A percentile compares a stretch with the other conserved stretches of the same genome.
These are phyloP conservation scores for Nicator chloris DNA, from an alignment of 2,113 vertebrate species.

Conservation along the genomic window DNA sequence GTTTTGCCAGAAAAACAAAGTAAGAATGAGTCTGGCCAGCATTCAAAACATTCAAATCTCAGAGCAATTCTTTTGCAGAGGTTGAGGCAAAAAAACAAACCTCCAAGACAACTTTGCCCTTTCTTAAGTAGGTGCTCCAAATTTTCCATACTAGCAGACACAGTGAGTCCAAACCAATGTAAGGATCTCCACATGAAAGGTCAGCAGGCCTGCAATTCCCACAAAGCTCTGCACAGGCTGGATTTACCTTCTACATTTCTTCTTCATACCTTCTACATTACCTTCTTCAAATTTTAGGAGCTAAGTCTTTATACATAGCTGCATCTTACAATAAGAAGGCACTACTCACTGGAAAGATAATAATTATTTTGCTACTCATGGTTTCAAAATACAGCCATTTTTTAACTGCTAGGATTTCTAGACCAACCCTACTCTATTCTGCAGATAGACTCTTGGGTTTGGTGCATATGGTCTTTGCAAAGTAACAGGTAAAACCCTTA, in stretches of 20 bases:
- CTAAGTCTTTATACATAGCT: not conserved
- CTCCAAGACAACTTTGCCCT: not conserved
- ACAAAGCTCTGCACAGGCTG: not conserved
- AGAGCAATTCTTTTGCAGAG: not conserved
- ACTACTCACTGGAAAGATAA: not conserved
- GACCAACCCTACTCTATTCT: not conserved
- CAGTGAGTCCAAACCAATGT: not conserved
- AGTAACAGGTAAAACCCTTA: not conserved
- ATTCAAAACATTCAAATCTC: not conserved
- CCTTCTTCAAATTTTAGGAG: not conserved
- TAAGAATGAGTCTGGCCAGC: not conserved
- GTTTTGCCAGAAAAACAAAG: not conserved
- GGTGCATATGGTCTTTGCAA: not conserved
- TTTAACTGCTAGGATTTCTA: not conserved
- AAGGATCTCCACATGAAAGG: not conserved
- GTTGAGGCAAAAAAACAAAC: not conserved
- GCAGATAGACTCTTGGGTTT: not conserved
- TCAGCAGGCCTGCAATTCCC: not conserved
- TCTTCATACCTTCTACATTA: not conserved
- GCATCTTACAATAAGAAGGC: not conserved
- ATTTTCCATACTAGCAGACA: not conserved
- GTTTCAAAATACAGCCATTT: not conserved
- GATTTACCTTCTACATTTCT: not conserved
- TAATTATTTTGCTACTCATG: not conserved
- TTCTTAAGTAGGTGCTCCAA: not conserved